These are phyloP conservation scores for Muscidifurax raptorellus DNA, from an alignment of 1,140 invertebrate species.

Conservation along the genomic window DNA sequence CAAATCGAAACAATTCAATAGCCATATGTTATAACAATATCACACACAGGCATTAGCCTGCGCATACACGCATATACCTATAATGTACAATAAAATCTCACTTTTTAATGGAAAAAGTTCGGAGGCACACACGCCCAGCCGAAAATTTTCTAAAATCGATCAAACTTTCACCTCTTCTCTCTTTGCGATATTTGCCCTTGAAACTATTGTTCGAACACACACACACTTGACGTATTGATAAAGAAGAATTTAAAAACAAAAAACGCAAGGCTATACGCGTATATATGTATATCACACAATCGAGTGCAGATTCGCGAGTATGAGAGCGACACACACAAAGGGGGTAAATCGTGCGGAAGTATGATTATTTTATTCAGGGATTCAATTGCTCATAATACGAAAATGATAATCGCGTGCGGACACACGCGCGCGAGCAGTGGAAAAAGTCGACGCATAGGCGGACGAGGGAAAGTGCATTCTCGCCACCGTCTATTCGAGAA, in stretches of 20 bases:
- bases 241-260: not conserved
- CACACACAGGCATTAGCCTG: too few species aligned
- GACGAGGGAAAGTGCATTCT: not conserved
- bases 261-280: not conserved
- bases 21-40: too few species aligned
- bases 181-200: not conserved
- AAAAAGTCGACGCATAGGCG: not conserved
- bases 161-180: not conserved
- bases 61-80: not conserved
- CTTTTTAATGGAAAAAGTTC: slow-evolving; percentile 5
- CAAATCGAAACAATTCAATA: too few species aligned
- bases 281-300: not conserved
- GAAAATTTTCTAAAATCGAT: not conserved
- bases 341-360: slow-evolving; percentile 54
- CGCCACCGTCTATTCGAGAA: too few species aligned
- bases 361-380: slow-evolving; percentile 60
- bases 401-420: slow-evolving; percentile 1
- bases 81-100: not conserved
- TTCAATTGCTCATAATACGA: slow-evolving; percentile 46
- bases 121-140: too few species aligned
- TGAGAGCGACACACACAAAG: not conserved
- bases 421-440: not conserved
- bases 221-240: not conserved
- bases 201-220: not conserved
- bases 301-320: not conserved